These are phyloP conservation scores for Archilochus colubris DNA, from an alignment of 2,113 vertebrate species.

Conservation along the genomic window DNA sequence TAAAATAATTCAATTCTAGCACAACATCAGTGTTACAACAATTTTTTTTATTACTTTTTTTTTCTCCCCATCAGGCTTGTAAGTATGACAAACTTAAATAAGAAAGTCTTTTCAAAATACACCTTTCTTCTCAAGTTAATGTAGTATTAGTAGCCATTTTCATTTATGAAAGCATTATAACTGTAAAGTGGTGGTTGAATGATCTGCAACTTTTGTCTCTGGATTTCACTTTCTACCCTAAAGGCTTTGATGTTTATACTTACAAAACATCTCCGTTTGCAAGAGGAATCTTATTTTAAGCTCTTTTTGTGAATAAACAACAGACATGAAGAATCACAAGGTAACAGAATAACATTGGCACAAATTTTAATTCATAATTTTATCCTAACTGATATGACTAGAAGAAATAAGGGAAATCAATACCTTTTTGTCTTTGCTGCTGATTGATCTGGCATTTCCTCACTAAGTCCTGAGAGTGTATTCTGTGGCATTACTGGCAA, in stretches of 20 bases:
- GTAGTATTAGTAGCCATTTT: not conserved
- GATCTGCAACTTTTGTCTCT: not conserved
- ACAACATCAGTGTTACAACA: not conserved
- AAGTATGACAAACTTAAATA: not conserved
- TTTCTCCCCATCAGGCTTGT: not conserved
- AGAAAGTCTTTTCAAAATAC: not conserved
- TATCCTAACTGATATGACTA: not conserved
- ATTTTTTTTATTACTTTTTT: not conserved
- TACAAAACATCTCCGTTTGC: not conserved
- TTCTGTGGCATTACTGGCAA: conserved; percentile 70
- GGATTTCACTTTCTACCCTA: not conserved
- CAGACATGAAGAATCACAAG: not conserved
- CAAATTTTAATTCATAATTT: not conserved
- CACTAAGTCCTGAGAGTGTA: conserved; percentile 62
- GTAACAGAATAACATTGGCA: not conserved
- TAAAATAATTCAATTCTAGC: not conserved
- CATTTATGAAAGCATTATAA: not conserved
- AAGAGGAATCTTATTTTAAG: not conserved
- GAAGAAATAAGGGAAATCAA: not conserved
- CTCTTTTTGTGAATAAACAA: not conserved
- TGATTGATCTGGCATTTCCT: conserved; percentile 59
- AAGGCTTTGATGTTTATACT: not conserved
- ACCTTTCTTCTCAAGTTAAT: not conserved
- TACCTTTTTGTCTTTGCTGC: conserved; percentile 76
- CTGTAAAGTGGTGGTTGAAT: not conserved